phyloP scores from a whole-genome alignment of 1,140 invertebrate genomes.

The Tyrophagus putrescentiae region DNA sequence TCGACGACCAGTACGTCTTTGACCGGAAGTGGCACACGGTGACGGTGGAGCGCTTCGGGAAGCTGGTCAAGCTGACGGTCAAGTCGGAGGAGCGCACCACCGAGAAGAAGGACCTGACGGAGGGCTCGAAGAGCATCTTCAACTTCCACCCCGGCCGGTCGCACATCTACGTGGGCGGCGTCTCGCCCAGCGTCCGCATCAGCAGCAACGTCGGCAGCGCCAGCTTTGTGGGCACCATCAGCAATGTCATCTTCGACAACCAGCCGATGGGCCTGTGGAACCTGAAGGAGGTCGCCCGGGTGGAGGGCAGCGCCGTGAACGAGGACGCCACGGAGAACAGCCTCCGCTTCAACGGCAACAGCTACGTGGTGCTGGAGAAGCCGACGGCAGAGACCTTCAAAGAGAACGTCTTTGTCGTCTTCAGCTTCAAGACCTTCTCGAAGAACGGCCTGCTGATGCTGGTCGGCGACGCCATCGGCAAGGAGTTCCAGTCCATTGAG shows the following conservation, averaged over 20 bases:
- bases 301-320: slow-evolving; percentile 52
- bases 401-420: slow-evolving; percentile 43
- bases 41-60: slow-evolving; percentile 68
- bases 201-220: slow-evolving; percentile 50
- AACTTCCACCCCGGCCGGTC: slow-evolving; percentile 69
- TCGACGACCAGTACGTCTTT: slow-evolving; percentile 48
- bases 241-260: slow-evolving; percentile 74
- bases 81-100: slow-evolving; percentile 48
- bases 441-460: slow-evolving; percentile 74
- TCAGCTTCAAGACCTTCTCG: slow-evolving; percentile 72
- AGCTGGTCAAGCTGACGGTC: slow-evolving; percentile 49
- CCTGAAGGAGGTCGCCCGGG: slow-evolving; percentile 55
- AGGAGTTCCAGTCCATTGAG: slow-evolving; percentile 66
- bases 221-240: slow-evolving; percentile 73
- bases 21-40: slow-evolving; percentile 72
- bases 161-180: slow-evolving; percentile 77
- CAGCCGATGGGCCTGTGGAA: slow-evolving; percentile 86
- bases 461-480: slow-evolving; percentile 46
- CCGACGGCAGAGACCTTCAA: slow-evolving; percentile 41
- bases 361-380: slow-evolving; percentile 53
- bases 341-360: slow-evolving; percentile 67
- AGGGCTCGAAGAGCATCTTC: slow-evolving; percentile 58
- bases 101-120: slow-evolving; percentile 43
- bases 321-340: slow-evolving; percentile 48
- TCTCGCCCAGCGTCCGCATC: slow-evolving; percentile 43